phyloP scores from a whole-genome alignment of 2,888 invertebrate species.

The Zhuqinia jingwanae region DNA sequence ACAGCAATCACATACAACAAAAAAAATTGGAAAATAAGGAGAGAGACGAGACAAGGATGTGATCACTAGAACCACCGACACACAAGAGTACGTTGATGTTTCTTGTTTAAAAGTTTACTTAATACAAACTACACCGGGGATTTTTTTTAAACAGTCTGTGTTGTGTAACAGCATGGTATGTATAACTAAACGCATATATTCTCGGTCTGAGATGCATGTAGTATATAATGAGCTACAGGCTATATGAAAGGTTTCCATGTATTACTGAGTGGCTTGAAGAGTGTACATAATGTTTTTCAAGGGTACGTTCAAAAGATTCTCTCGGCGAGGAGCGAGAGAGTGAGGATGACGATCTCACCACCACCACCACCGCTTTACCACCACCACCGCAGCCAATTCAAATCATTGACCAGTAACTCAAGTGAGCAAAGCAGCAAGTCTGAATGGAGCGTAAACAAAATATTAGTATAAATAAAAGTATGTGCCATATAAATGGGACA shows the following conservation, averaged over 20 bases:
- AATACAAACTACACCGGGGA: not conserved
- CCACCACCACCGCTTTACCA: no score
- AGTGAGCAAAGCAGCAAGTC: not conserved
- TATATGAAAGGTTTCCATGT: not conserved
- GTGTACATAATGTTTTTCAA: constrained; percentile 25
- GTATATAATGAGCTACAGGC: not conserved
- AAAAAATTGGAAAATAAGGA: constrained; percentile 5
- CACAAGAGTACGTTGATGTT: not conserved
- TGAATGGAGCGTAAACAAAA: constrained; percentile 12
- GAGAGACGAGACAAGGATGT: constrained; percentile 24
- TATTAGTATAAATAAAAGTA: no score
- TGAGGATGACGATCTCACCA: not conserved
- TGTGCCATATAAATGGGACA: no score
- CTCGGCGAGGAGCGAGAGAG: no score
- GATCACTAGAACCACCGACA: constrained; percentile 20
- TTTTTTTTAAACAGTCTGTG: not conserved
- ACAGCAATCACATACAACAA: constrained; percentile 42
- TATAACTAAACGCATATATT: constrained; percentile 47
- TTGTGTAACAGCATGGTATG: constrained; percentile 4
- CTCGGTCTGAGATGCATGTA: not conserved
- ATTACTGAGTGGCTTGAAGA: not conserved
- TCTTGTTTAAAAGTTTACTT: not conserved
- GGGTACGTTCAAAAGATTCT: constrained; percentile 22
- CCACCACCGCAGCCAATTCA: constrained; percentile 4
- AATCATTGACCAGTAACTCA: constrained; percentile 29